A percentile compares a stretch with the other conserved stretches of the same genome.
These are phyloP conservation scores for Brachypteracias leptosomus DNA, from an alignment of 2,113 vertebrate species.

Conservation along the genomic window DNA sequence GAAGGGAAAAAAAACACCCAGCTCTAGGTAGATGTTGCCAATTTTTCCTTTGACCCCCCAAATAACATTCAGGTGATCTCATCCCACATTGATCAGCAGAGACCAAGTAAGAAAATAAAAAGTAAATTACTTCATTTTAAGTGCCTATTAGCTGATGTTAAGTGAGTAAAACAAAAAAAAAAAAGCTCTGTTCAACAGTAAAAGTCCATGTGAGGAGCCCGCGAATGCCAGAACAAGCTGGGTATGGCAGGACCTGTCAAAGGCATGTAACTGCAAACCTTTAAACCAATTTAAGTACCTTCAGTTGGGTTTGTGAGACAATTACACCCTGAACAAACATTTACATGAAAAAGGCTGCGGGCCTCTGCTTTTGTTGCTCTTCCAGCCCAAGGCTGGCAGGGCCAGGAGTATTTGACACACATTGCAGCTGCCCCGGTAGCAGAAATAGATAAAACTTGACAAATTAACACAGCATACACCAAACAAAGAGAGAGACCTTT, in stretches of 20 bases:
- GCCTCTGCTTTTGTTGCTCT: not conserved
- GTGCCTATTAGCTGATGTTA: not conserved
- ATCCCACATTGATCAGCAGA: not conserved
- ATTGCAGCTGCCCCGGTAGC: not conserved
- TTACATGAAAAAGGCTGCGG: not conserved
- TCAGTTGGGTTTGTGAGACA: not conserved
- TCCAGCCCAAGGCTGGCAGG: not conserved
- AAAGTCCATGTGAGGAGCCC: not conserved
- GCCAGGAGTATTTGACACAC: not conserved
- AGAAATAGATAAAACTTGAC: not conserved
- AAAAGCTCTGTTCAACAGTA: not conserved
- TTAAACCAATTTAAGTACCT: constrained; percentile 15
- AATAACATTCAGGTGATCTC: constrained; percentile 34
- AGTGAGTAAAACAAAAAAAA: not conserved
- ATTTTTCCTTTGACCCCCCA: not conserved
- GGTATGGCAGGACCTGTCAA: not conserved
- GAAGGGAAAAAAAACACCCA: not conserved
- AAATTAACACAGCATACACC: not conserved
- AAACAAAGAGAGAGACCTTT: not conserved
- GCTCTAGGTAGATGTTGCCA: not conserved
- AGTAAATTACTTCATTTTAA: constrained; percentile 39
- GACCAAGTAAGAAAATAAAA: constrained; percentile 3
- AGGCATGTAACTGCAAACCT: not conserved
- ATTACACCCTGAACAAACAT: not conserved
- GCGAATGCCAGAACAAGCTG: not conserved